phyloP scores from a whole-genome alignment of 1,140 invertebrate genomes.

The Pseudomyrmex pallidus region DNA sequence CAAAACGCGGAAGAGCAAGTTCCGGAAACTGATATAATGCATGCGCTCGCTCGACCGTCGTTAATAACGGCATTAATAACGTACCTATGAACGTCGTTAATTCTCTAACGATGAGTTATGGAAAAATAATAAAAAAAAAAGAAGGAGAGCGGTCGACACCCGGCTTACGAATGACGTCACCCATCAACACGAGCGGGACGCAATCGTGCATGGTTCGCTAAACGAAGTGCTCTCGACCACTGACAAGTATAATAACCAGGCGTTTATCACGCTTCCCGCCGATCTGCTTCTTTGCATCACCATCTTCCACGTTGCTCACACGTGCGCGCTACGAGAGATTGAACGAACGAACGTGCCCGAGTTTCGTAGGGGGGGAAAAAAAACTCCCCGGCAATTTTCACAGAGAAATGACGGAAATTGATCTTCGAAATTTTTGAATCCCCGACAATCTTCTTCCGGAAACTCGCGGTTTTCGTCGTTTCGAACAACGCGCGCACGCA shows the following conservation, averaged over 20 bases:
- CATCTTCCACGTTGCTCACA: neutral
- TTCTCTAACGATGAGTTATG: constrained; percentile 7
- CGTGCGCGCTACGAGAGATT: constrained; percentile 4
- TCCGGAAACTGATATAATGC: too few relatives aligned
- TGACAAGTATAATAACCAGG: neutral
- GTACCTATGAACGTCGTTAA: constrained; percentile 4
- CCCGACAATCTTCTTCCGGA: neutral
- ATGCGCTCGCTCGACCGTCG: neutral
- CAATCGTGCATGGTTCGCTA: constrained; percentile 8
- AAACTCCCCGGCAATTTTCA: neutral
- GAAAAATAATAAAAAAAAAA: neutral
- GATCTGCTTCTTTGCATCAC: neutral
- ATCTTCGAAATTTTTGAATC: neutral
- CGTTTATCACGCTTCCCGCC: neutral
- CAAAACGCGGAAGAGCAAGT: constrained; percentile 26
- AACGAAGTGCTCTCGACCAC: neutral
- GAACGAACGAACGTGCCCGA: neutral
- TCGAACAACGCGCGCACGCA: constrained; percentile 1
- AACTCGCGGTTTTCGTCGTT: too few relatives aligned
- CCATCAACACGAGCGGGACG: neutral
- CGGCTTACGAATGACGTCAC: constrained; percentile 20
- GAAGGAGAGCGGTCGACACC: neutral
- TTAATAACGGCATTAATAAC: constrained; percentile 33
- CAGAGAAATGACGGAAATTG: neutral
- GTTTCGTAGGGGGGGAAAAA: neutral